These are phyloP conservation scores for Perca flavescens DNA, from an alignment of 2,113 vertebrate species.

Conservation along the genomic window DNA sequence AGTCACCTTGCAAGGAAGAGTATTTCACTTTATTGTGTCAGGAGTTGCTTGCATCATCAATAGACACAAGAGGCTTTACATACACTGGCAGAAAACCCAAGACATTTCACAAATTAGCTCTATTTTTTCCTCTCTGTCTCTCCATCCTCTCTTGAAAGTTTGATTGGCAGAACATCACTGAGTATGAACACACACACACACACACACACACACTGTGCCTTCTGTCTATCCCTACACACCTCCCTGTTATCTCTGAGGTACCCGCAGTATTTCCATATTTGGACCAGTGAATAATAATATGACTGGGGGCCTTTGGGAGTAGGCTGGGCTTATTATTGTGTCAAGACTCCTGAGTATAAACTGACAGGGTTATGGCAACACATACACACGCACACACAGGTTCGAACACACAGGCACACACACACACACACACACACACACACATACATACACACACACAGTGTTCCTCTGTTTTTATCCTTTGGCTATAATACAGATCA, in stretches of 20 bases:
- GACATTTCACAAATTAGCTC: neutral
- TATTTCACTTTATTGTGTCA: neutral
- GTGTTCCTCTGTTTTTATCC: slow-evolving; percentile 29
- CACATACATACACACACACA: neutral
- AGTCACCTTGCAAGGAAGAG: neutral
- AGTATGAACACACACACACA: slow-evolving; percentile 3
- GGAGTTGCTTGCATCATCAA: slow-evolving; percentile 1
- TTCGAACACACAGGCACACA: neutral
- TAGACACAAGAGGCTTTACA: neutral
- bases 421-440: neutral
- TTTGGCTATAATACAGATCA: slow-evolving; percentile 44
- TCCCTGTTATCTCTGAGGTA: slow-evolving; percentile 43
- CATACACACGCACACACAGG: neutral
- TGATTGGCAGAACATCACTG: slow-evolving; percentile 46
- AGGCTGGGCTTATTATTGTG: slow-evolving; percentile 62
- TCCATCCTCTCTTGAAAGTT: slow-evolving; percentile 24
- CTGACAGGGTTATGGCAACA: slow-evolving; percentile 58
- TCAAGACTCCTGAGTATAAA: slow-evolving; percentile 38
- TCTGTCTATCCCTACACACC: neutral
- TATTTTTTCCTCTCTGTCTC: neutral
- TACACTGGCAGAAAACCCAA: neutral
- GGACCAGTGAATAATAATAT: slow-evolving; percentile 58
- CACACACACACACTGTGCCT: neutral
- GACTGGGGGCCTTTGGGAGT: slow-evolving; percentile 38
- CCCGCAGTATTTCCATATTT: slow-evolving; percentile 56